Percentiles rank a stretch among this genome's conserved stretches.
phyloP scores from a whole-genome alignment of 2,797 vertebrate species.

The Tamandua tetradactyla region DNA sequence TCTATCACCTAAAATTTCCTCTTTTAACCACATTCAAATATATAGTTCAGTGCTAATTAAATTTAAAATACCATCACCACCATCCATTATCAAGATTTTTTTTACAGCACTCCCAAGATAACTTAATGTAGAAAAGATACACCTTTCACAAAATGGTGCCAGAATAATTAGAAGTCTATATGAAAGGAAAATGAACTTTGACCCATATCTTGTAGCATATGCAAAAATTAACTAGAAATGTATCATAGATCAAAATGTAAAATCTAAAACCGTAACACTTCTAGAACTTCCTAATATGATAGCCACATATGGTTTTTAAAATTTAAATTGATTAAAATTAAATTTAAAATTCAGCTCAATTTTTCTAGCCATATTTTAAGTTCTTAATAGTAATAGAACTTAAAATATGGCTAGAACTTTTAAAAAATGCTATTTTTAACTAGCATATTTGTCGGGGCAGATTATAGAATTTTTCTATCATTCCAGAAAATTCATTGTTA shows the following conservation, averaged over 20 bases:
- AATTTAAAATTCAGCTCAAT: neutral
- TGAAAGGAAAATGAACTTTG: neutral
- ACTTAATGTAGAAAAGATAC: neutral
- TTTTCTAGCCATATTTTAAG: neutral
- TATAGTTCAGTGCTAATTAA: too few relatives aligned
- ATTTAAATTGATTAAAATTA: neutral
- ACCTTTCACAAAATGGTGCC: neutral
- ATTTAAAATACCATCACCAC: too few relatives aligned
- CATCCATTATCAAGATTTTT: neutral
- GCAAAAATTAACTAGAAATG: conserved; percentile 1
- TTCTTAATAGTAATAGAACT: neutral
- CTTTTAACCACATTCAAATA: too few relatives aligned
- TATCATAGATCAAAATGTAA: conserved; percentile 25
- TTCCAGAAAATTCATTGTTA: too few relatives aligned
- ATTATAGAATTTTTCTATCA: neutral
- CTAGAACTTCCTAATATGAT: neutral
- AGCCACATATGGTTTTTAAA: neutral
- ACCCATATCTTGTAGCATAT: neutral
- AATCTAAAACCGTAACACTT: conserved; percentile 29
- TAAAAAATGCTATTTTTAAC: too few relatives aligned
- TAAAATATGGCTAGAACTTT: too few relatives aligned
- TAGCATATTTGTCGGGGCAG: neutral
- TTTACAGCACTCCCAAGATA: neutral
- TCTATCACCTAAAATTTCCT: too few relatives aligned
- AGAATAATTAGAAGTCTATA: neutral